phyloP scores from a whole-genome alignment of 2,797 vertebrate species.

The Zalophus californianus region DNA sequence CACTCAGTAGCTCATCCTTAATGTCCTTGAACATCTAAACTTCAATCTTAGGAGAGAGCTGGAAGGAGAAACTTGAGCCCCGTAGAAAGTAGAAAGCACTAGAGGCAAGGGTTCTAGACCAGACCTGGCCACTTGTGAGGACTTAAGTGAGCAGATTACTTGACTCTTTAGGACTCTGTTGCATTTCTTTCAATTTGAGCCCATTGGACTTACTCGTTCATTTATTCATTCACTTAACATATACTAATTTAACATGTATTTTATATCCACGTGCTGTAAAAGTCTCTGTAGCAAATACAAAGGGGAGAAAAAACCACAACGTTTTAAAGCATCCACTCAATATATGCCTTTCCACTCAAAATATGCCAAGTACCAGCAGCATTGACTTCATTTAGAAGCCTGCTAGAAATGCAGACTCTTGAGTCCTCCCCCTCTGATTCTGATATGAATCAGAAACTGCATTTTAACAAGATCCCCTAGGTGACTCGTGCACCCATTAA shows the following conservation, averaged over 20 bases:
- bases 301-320: not conserved
- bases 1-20: not conserved
- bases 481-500: not conserved
- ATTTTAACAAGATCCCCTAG: slow-evolving; percentile 56
- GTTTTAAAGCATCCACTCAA: not conserved
- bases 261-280: not conserved
- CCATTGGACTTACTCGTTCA: not conserved
- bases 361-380: not conserved
- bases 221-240: slow-evolving; percentile 1
- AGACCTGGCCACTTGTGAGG: not conserved
- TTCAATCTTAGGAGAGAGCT: not conserved
- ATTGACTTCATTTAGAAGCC: not conserved
- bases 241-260: not conserved
- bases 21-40: not conserved
- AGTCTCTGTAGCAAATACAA: not conserved
- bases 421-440: not conserved
- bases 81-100: not conserved
- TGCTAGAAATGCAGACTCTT: slow-evolving; percentile 36
- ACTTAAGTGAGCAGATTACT: not conserved
- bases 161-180: not conserved
- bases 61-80: not conserved
- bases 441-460: not conserved
- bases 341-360: not conserved
- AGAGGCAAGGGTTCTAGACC: not conserved
- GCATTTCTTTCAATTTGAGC: not conserved